These are phyloP conservation scores for Caenorhabditis inopinata DNA, from an alignment of 1,140 invertebrate species.

Conservation along the genomic window DNA sequence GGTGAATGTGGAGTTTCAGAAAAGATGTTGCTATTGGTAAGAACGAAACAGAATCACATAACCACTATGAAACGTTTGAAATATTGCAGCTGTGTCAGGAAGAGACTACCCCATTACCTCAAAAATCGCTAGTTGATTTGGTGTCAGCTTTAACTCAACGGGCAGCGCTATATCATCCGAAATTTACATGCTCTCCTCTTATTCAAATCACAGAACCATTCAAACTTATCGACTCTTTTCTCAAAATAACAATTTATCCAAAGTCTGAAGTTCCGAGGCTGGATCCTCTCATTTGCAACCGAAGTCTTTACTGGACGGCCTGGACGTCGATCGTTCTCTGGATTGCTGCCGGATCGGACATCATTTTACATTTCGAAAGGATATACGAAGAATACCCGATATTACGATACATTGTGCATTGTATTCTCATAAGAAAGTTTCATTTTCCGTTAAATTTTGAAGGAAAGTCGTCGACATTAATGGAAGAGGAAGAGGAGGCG, in stretches of 20 bases:
- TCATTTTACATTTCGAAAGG: not conserved
- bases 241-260: not conserved
- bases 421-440: not conserved
- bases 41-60: no score
- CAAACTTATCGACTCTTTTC: not conserved
- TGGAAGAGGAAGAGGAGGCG: not conserved
- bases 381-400: not conserved
- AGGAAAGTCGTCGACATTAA: not conserved
- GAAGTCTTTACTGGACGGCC: not conserved
- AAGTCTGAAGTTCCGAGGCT: not conserved
- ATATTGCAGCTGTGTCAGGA: not conserved
- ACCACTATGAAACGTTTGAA: no score
- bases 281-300: not conserved
- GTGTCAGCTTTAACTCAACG: not conserved
- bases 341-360: not conserved
- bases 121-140: not conserved
- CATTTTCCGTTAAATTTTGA: not conserved
- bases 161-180: not conserved
- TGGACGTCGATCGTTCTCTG: not conserved
- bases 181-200: not conserved
- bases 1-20: not conserved
- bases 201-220: not conserved
- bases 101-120: not conserved
- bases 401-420: not conserved
- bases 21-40: slow-evolving; percentile 9